phyloP scores from a whole-genome alignment of 2,888 invertebrate species.

The Philopedon plagiatum region DNA sequence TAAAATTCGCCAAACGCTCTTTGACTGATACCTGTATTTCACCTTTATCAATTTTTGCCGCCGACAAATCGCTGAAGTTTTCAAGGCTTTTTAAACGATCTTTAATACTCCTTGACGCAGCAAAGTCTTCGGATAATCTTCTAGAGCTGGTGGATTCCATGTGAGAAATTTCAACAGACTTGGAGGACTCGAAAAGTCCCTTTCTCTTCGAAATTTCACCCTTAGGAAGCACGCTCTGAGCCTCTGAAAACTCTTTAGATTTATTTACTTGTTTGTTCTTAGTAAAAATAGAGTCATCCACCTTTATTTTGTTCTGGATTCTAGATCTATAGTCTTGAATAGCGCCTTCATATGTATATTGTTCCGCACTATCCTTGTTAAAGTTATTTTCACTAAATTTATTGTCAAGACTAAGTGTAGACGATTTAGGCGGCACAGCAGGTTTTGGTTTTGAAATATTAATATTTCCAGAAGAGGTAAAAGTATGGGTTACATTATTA shows the following conservation, averaged over 20 bases:
- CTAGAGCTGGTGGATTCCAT: slow-evolving; percentile 67
- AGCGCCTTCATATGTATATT: slow-evolving; percentile 90
- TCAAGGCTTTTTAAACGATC: slow-evolving; percentile 81
- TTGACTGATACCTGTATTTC: slow-evolving; percentile 59
- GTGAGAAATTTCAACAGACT: slow-evolving; percentile 69
- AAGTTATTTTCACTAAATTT: slow-evolving; percentile 64
- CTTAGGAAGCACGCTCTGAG: slow-evolving; percentile 74
- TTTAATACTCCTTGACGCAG: slow-evolving; percentile 79
- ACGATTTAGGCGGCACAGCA: slow-evolving; percentile 47
- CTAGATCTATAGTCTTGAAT: slow-evolving; percentile 89
- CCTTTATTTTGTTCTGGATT: slow-evolving; percentile 71
- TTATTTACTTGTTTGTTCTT: slow-evolving; percentile 57
- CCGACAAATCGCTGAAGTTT: slow-evolving; percentile 74
- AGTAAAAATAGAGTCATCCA: slow-evolving; percentile 63
- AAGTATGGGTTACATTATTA: slow-evolving; percentile 71
- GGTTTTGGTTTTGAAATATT: slow-evolving; percentile 47
- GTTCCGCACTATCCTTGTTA: slow-evolving; percentile 78
- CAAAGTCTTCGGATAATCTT: slow-evolving; percentile 76
- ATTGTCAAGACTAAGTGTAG: slow-evolving; percentile 41
- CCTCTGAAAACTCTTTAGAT: slow-evolving; percentile 63
- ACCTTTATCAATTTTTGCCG: slow-evolving; percentile 56
- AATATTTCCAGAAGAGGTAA: slow-evolving; percentile 49
- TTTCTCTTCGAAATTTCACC: slow-evolving; percentile 86
- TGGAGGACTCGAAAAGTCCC: slow-evolving; percentile 85
- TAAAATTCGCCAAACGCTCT: slow-evolving; percentile 58